Base-by-base conservation (phyloP, 2,113 vertebrate species). In the Pedetes capensis region DNA sequence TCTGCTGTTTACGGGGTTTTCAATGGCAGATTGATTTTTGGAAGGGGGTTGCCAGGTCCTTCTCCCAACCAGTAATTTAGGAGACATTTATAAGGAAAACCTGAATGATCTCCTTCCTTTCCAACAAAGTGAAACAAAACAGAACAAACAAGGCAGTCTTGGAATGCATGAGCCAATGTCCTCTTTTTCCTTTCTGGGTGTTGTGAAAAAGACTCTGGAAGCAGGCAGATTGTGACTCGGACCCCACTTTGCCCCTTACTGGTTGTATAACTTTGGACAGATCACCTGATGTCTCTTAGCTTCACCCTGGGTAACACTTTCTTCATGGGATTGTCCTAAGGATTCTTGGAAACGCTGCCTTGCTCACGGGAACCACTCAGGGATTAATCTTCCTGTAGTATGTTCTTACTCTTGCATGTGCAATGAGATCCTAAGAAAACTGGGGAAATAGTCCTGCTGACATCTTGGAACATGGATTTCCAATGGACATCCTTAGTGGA, bases 31-130 rank as follows among this genome's bases (percentile, higher is more conserved):
- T n/a, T n/a, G n/a, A n/a, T n/a, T n/a, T n/a, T n/a, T n/a, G n/a
- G n/a, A n/a, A n/a, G n/a, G n/a, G n/a, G n/a, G n/a, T n/a, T n/a
- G n/a, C n/a, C n/a, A n/a, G n/a, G n/a, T n/a, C n/a, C n/a, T n/a
- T n/a, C n/a, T n/a, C n/a, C n/a, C n/a, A n/a, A n/a, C n/a, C 34
- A 47, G 23, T 61, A 57, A 5, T 87, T 87, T 87, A 34, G 47
- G 74, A 89, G 89, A 42, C 32, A 49, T 57, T 96, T 68, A 22
- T 39, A 32, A n/a, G 27, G 47, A 18, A 79, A 63, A 66, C 57
- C 55, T 51, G 37, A 93, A 59, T n/a, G 71, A 85, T 64, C 44
- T 90, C 87, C 18, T 94, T n/a, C n/a, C 53, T 96, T 94, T 89
- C 34, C 79, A 83, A 94, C 63, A 29, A 71, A 91, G 10, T 89